Evolutionary conservation across 1,140 invertebrate genomes (phyloP), one percentile per base, ranked within the genome.

Genomic region (Leptinotarsa lineolata): DNA sequence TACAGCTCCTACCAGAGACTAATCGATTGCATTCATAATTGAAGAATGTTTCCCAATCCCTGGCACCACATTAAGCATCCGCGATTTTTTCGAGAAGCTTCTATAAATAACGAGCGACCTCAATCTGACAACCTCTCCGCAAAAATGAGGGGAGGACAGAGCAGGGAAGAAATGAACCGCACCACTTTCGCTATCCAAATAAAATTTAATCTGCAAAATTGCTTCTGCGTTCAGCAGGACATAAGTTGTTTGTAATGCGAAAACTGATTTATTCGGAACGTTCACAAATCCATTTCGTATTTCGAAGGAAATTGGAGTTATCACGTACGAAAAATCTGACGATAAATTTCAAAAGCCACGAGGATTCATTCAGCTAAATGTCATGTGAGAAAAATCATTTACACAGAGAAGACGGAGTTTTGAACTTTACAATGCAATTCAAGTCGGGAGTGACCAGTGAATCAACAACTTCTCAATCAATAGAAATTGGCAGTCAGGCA

Each of bases 221-320:
- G 63, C 63, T 65, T 65, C 39, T 65, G 22, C 63, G 63, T 30
- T 65, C 22, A 65, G 63, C 20, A 65, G 63, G 63, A 39, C 63
- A 65, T 65, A 65, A 65, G 63, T 39, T 65, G 63, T 65, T 65
- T 65, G 63, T 65, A 30, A 65, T 22, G 18, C 39, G 63, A 22
- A 65, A 65, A 65, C 22, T 39, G 48, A 54, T 54, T 54, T 54
- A 54, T 15, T 54, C n/a, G 48, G 48, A 54, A 54, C 48, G 68
- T 22, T 69, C 54, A 20, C 20, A 59, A 69, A 69, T 69, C 48
- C 68, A 69, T 69, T 69, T 69, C 20, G 68, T 58, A 46, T 22
- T 69, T 48, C 21, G 59, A 21, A 45, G 68, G 68, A 69, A 69
- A 69, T 69, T 69, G 68, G 58, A 69, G 68, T 69, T 69, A 69